phyloP scores from a whole-genome alignment of 2,888 invertebrate genomes.

The Troides helena region DNA sequence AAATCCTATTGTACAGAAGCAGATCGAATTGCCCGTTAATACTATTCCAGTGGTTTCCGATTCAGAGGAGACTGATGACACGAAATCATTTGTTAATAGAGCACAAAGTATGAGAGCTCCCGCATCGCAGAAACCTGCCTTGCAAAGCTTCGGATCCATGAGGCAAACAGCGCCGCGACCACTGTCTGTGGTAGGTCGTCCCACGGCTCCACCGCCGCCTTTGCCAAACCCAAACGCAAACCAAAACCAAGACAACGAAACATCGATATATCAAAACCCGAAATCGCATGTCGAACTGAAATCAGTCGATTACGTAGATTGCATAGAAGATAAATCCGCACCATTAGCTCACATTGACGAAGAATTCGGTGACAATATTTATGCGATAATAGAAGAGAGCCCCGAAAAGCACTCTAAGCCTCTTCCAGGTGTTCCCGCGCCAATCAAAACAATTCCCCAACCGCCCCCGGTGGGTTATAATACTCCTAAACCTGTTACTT shows the following conservation, averaged over 20 bases:
- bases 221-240: conserved; percentile 67
- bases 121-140: conserved; percentile 76
- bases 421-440: conserved; percentile 60
- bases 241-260: conserved; percentile 32
- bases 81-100: conserved; percentile 83
- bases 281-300: conserved; percentile 58
- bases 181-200: conserved; percentile 86
- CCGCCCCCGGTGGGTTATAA: conserved; percentile 75
- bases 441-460: conserved; percentile 55
- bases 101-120: conserved; percentile 91
- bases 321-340: conserved; percentile 83
- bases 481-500: conserved; percentile 64
- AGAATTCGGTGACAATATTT: conserved; percentile 87
- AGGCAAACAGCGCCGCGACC: conserved; percentile 86
- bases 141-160: conserved; percentile 92
- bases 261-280: conserved; percentile 81
- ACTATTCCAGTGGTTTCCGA: conserved; percentile 81
- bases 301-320: conserved; percentile 87
- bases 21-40: conserved; percentile 81
- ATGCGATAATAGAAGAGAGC: conserved; percentile 92
- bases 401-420: conserved; percentile 75
- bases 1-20: conserved; percentile 87
- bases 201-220: conserved; percentile 88
- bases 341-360: conserved; percentile 83
- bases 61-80: conserved; percentile 75